A percentile compares a stretch with the other conserved stretches of the same genome.
phyloP scores from a whole-genome alignment of 2,797 vertebrate species.

The Pachyuromys duprasi region DNA sequence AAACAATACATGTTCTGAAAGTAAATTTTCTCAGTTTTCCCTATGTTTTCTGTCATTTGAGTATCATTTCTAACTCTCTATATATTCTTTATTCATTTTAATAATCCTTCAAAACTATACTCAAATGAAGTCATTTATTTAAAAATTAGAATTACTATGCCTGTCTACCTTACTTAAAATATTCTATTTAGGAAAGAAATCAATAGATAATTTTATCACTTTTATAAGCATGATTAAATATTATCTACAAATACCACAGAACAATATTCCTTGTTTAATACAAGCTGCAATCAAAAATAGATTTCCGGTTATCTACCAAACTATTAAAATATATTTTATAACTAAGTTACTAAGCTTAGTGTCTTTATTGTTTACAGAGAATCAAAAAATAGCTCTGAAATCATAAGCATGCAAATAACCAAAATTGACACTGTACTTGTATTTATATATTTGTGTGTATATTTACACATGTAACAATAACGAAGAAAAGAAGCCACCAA shows the following conservation, averaged over 20 bases:
- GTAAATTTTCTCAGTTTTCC: constrained; percentile 8
- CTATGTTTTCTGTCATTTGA: neutral
- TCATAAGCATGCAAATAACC: too few relatives aligned
- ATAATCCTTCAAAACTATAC: constrained; percentile 37
- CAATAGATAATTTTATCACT: neutral
- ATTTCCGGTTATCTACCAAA: neutral
- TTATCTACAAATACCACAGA: constrained; percentile 15
- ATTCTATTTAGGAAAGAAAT: neutral
- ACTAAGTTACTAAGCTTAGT: neutral
- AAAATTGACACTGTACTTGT: neutral
- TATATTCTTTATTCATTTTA: constrained; percentile 19
- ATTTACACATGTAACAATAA: neutral
- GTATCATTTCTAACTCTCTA: constrained; percentile 29
- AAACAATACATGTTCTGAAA: constrained; percentile 43
- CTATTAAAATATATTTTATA: constrained; percentile 17
- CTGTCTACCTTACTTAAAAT: constrained; percentile 8
- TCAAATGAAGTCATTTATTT: neutral
- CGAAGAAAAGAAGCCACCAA: neutral
- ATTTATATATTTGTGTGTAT: neutral
- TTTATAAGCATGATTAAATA: constrained; percentile 21
- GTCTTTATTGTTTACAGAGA: neutral
- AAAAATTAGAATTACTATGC: neutral
- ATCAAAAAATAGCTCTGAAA: neutral
- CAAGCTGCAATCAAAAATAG: neutral
- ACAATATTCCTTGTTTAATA: neutral